Evolutionary conservation across 2,888 invertebrate genomes (phyloP).

Genomic region (Mactromeris polynyma): DNA sequence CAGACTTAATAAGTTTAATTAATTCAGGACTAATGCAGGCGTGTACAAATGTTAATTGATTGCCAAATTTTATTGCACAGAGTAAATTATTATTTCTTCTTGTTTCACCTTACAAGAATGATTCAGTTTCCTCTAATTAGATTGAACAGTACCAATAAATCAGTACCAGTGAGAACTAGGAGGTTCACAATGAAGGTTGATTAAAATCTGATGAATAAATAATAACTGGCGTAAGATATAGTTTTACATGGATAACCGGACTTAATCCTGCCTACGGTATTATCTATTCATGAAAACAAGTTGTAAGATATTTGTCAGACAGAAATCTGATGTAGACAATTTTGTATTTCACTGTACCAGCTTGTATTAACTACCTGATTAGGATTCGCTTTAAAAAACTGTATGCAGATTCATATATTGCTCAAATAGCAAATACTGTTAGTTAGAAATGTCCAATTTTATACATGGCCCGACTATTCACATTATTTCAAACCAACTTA

Average conservation of each 20-base stretch:
- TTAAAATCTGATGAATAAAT: slow-evolving; percentile 7
- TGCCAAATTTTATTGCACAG: background rate
- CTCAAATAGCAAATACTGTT: too few relatives aligned
- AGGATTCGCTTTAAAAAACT: too few relatives aligned
- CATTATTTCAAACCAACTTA: too few relatives aligned
- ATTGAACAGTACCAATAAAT: background rate
- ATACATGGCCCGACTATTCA: too few relatives aligned
- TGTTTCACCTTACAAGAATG: background rate
- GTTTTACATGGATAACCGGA: background rate
- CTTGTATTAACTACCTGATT: background rate
- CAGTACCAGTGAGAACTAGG: background rate
- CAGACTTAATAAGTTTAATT: too few relatives aligned
- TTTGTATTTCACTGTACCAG: background rate
- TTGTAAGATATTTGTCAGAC: background rate
- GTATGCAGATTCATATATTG: too few relatives aligned
- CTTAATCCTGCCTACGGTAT: background rate
- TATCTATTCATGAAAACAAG: slow-evolving; percentile 8
- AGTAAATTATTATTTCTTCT: background rate
- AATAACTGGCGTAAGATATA: background rate
- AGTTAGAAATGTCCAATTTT: too few relatives aligned
- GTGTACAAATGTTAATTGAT: background rate
- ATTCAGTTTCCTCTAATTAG: background rate
- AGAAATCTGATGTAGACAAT: background rate
- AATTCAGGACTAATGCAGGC: too few relatives aligned
- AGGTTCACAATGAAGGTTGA: background rate